Base-by-base conservation (phyloP, 2,113 vertebrate species). In the Guaruba guarouba region DNA sequence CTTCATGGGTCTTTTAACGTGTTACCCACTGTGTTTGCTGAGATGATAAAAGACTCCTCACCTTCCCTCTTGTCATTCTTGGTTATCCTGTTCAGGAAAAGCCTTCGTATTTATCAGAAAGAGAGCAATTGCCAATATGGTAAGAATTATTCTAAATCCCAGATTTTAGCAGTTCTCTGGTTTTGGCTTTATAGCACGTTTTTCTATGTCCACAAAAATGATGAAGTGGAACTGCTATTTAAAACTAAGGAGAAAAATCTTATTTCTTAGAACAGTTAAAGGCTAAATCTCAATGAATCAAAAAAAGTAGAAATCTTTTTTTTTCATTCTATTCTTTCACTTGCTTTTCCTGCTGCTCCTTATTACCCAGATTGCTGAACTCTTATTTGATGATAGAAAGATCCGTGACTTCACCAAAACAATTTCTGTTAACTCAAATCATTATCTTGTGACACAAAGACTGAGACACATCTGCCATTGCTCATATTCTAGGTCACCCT, bases 331-430 rank as follows among this genome's bases (percentile, higher is more conserved):
- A 1, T 83, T 76, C 28, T 78, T 74, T 96, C 37, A 75, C n/a
- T 92, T 95, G 54, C 52, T 88, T 93, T 96, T 87, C 46, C 55
- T 96, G 81, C 92, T 97, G 82, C 82, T 97, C 67, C 82, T 97
- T 89, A 94, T 97, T 97, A 94, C 41, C 54, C 76, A 89, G 61
- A 96, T 79, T 94, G 63, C 89, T 85, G 73, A 95, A 71, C 69
- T 75, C 33, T 39, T 90, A 94, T 57, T 86, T 95, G 88, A 90
- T 91, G 84, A 64, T 93, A 49, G 91, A 83, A 89, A 69, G 44
- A 96, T 61, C 35, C 0, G 3, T 89, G 90, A 77, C 83, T 61
- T 81, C 55, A 41, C 46, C 71, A 86, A 90, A 82, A 89, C 41
- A 88, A 33, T 89, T 87, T 93, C 90, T 94, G 90, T 95, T 96